Base-by-base conservation (phyloP, 2,888 invertebrate genomes). In the Gandaritis pyraliata region DNA sequence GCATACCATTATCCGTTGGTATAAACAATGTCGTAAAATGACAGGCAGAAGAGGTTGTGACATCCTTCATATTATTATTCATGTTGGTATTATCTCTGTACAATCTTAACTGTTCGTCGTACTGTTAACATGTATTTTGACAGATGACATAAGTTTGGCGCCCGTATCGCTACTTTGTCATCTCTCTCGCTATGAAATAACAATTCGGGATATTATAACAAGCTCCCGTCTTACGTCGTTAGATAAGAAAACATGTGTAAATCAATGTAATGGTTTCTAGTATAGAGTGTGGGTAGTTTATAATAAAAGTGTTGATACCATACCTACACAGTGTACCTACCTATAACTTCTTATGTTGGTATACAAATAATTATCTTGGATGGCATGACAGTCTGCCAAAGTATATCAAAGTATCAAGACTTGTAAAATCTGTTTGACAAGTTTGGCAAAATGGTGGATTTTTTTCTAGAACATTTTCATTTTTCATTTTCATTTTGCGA, bases 61-160 rank as follows among this genome's bases (percentile, higher is more conserved):
- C 82, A 85, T 83, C 83, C 78, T 75, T 77, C 72, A 79, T 58
- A 46, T 49, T 53, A 59, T 53, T 58, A 63, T 63, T 63, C 62
- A 63, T 64, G 65, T 43, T 16, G 38, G 10, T 49, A 55, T 58
- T 68, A 70, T 71, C 70, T 65, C 47, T 50, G 46, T 49, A 57
- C 54, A 50, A 71, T 71, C 71, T 66, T 64, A 53, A 41, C 77
- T 77, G 64, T 81, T 78, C 72, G 68, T 75, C 74, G 76, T 82
- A 82, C 86, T 88, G 90, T 89, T 90, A 90, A 90, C 91, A 88
- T 91, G 82, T 90, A 90, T 91, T 92, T 92, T 92, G 92, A 91
- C 91, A 91, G 87, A 92, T 88, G 91, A 92, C 92, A 91, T 90
- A 91, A 91, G 86, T 91, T 91, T 85, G 85, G 83, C 82, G 84